A percentile compares a stretch with the other conserved stretches of the same genome.
Conservation (phyloP, 2,888 invertebrate genomes). For the Plebejus anna region DNA sequence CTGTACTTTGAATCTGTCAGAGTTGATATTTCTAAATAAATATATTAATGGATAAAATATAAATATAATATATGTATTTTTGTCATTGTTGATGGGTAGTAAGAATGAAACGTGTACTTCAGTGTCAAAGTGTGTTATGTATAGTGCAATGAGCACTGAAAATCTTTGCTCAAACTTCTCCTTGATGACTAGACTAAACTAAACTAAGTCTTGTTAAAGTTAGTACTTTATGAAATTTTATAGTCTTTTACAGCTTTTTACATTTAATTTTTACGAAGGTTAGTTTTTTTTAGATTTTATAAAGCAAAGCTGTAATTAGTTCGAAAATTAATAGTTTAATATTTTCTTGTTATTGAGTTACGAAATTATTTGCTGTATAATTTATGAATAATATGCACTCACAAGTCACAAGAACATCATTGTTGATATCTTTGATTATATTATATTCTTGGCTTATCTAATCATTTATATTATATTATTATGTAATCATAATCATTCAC, state of each 20-base stretch:
- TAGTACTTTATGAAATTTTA: background rate
- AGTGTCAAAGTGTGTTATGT: conserved; percentile 3
- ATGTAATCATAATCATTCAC: background rate
- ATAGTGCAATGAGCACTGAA: conserved; percentile 21
- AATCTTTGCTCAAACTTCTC: conserved; percentile 21
- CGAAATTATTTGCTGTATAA: background rate
- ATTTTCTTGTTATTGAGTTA: background rate
- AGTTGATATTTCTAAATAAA: background rate
- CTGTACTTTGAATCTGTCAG: conserved; percentile 15
- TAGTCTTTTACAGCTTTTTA: background rate
- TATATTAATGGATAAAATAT: conserved; percentile 10
- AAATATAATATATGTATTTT: conserved; percentile 27
- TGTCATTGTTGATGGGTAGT: conserved; percentile 15
- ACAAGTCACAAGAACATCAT: background rate
- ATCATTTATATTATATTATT: background rate
- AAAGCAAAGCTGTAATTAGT: too few species aligned
- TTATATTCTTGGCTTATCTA: background rate
- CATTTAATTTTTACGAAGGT: background rate
- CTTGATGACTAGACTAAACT: conserved; percentile 3
- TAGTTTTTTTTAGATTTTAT: background rate
- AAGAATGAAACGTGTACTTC: conserved; percentile 2
- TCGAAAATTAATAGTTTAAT: background rate
- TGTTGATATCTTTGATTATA: background rate
- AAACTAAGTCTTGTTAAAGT: background rate
- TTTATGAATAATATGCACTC: background rate